These are phyloP conservation scores for Epinotia demarniana DNA, from an alignment of 2,888 invertebrate species.

Conservation along the genomic window DNA sequence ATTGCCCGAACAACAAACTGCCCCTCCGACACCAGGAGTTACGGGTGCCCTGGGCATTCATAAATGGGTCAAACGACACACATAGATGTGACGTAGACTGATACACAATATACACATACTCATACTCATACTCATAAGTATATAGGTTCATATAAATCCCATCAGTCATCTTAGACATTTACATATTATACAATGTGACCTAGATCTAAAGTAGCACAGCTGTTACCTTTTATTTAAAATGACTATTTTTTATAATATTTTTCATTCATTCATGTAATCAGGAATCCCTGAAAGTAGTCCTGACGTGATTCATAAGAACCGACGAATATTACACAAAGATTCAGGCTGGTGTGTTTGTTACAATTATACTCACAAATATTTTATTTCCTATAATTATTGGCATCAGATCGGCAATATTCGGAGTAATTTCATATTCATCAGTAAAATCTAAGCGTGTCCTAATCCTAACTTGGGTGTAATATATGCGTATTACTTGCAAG, in stretches of 20 bases:
- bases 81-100: background rate
- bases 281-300: no score
- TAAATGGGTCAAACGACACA: slow-evolving; percentile 17
- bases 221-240: background rate
- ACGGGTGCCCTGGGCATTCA: background rate
- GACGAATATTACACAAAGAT: no score
- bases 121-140: background rate
- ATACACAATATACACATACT: background rate
- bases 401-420: no score
- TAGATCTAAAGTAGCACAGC: background rate
- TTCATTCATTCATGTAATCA: no score
- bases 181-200: background rate
- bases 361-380: no score
- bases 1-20: slow-evolving; percentile 32
- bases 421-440: no score
- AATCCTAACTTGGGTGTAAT: no score
- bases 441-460: no score
- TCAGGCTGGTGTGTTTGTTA: no score
- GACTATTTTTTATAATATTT: no score
- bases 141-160: background rate
- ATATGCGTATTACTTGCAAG: background rate
- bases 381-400: no score
- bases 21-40: slow-evolving; percentile 2
- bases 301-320: no score
- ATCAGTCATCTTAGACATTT: background rate